phyloP scores from a whole-genome alignment of 1,140 invertebrate species.

The Platyura marginata region DNA sequence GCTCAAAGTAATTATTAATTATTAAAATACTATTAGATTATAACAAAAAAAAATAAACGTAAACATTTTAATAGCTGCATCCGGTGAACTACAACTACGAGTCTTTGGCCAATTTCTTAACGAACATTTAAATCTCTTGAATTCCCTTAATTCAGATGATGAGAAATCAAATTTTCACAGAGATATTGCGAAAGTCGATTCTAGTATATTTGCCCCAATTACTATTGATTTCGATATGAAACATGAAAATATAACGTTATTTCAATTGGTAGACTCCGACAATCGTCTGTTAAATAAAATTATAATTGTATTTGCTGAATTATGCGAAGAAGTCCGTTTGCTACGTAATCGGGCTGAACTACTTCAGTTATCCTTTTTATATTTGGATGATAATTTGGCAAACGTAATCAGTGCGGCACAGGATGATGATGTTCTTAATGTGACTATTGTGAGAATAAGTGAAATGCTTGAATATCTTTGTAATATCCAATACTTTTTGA shows the following conservation, averaged over 20 bases:
- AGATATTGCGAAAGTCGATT: not conserved
- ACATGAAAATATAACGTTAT: constrained; percentile 40
- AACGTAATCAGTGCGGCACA: not conserved
- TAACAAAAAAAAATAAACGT: too few relatives aligned
- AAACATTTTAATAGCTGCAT: constrained; percentile 13
- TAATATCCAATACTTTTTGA: not conserved
- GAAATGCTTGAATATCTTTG: not conserved
- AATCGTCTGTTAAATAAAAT: constrained; percentile 68
- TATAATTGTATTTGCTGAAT: constrained; percentile 55
- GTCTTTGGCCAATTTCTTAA: constrained; percentile 17
- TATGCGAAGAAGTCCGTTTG: constrained; percentile 29
- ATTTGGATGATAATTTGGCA: not conserved
- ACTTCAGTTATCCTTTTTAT: not conserved
- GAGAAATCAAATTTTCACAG: constrained; percentile 2
- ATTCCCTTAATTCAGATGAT: constrained; percentile 4
- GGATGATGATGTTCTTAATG: not conserved
- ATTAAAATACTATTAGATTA: too few relatives aligned
- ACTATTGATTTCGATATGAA: constrained; percentile 4
- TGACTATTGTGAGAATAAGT: not conserved
- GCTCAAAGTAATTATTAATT: too few relatives aligned
- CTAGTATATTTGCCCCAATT: not conserved
- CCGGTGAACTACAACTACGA: constrained; percentile 17
- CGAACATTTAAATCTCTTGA: constrained; percentile 11
- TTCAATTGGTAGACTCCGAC: constrained; percentile 58
- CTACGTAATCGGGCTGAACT: not conserved